phyloP scores from a whole-genome alignment of 2,888 invertebrate species.

The Abscondita cerata region DNA sequence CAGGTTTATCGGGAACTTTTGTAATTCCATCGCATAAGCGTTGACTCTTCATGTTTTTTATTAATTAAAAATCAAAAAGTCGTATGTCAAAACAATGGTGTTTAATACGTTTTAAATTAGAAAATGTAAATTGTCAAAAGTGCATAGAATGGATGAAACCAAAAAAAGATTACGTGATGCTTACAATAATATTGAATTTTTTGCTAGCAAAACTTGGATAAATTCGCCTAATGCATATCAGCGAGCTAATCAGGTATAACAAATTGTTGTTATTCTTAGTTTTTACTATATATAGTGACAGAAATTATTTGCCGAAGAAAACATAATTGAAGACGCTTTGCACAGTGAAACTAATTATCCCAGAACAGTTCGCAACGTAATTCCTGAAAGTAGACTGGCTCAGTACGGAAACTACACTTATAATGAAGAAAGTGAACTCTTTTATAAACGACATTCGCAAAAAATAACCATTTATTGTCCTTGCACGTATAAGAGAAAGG shows the following conservation, averaged over 20 bases:
- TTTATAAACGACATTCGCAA: slow-evolving; percentile 50
- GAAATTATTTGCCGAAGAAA: slow-evolving; percentile 48
- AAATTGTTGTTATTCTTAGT: not conserved
- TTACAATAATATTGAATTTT: slow-evolving; percentile 52
- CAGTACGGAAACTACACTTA: slow-evolving; percentile 62
- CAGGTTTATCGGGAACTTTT: no score
- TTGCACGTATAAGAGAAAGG: slow-evolving; percentile 32
- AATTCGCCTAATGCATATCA: slow-evolving; percentile 44
- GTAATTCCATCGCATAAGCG: no score
- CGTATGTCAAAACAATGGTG: slow-evolving; percentile 14
- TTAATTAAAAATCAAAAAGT: not conserved
- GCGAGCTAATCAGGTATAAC: slow-evolving; percentile 51
- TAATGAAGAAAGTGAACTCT: slow-evolving; percentile 58
- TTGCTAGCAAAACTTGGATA: slow-evolving; percentile 53
- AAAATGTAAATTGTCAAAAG: not conserved
- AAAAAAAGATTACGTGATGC: slow-evolving; percentile 49
- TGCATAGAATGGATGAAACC: slow-evolving; percentile 37
- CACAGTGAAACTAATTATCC: slow-evolving; percentile 49
- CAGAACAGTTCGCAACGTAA: slow-evolving; percentile 67
- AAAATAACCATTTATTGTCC: slow-evolving; percentile 40
- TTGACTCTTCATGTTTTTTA: no score
- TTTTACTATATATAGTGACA: slow-evolving; percentile 41
- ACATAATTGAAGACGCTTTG: slow-evolving; percentile 45
- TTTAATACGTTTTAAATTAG: not conserved
- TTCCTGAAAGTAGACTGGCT: slow-evolving; percentile 69